Percentiles rank a stretch among this genome's conserved stretches.
Conservation (phyloP, 2,113 vertebrate species). For the Cisticola juncidis region DNA sequence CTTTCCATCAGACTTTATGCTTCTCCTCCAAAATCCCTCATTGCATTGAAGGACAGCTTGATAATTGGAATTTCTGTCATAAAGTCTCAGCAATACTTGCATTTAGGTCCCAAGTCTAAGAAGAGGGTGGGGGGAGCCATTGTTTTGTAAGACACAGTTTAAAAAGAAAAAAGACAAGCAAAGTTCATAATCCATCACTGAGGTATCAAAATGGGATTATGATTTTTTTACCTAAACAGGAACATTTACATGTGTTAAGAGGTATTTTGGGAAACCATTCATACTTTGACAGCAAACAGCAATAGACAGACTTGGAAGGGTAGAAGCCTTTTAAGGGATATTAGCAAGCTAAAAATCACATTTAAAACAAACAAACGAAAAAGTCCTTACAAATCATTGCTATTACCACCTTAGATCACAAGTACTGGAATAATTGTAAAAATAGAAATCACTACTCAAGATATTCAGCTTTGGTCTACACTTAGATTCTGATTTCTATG, state of each 20-base stretch:
- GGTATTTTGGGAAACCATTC: slow-evolving; percentile 15
- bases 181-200: slow-evolving; percentile 28
- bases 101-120: background rate
- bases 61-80: background rate
- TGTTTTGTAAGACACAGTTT: background rate
- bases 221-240: background rate
- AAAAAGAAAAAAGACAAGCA: background rate
- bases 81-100: slow-evolving; percentile 20
- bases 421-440: background rate
- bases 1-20: background rate
- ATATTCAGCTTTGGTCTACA: background rate
- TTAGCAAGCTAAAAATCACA: slow-evolving; percentile 21
- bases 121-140: background rate
- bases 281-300: background rate
- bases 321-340: slow-evolving; percentile 26
- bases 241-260: background rate
- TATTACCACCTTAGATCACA: background rate
- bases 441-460: background rate
- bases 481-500: background rate
- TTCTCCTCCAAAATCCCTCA: background rate
- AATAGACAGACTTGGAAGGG: background rate
- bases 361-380: background rate
- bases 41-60: background rate
- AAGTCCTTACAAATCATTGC: background rate
- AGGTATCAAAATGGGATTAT: slow-evolving; percentile 20